phyloP scores from a whole-genome alignment of 2,888 invertebrate genomes.

The Nephrocerus scutellatus region DNA sequence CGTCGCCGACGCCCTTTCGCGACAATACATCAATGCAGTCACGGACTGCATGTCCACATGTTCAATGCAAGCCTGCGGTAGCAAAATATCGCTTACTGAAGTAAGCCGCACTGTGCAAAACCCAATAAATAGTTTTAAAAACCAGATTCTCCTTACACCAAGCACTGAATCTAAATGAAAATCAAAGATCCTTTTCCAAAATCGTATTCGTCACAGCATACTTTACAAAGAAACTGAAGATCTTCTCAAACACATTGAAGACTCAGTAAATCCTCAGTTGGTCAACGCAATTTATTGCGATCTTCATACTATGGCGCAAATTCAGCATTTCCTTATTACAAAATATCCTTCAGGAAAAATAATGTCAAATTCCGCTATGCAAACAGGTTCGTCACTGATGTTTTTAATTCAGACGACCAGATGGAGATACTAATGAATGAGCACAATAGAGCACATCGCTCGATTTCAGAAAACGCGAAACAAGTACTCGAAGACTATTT shows the following conservation, averaged over 20 bases:
- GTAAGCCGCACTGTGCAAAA: slow-evolving; percentile 1
- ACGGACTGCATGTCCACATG: no score
- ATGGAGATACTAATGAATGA: slow-evolving; percentile 4
- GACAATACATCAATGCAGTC: slow-evolving; percentile 8
- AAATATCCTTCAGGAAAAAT: no score
- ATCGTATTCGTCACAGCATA: slow-evolving; percentile 4
- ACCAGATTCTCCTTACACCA: slow-evolving; percentile 2
- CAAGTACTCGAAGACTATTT: no score
- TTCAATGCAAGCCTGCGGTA: neutral
- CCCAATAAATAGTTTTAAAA: slow-evolving; percentile 8
- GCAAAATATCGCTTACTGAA: slow-evolving; percentile 2
- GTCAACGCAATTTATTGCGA: no score
- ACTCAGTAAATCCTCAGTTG: slow-evolving; percentile 4
- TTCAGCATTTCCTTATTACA: no score
- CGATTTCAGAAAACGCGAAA: slow-evolving; percentile 7
- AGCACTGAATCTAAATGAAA: neutral
- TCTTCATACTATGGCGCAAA: no score
- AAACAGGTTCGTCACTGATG: slow-evolving; percentile 5
- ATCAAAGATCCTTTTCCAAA: slow-evolving; percentile 7
- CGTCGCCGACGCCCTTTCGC: slow-evolving; percentile 3
- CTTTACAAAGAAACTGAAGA: slow-evolving; percentile 1
- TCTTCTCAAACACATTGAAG: slow-evolving; percentile 2
- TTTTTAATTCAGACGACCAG: slow-evolving; percentile 8
- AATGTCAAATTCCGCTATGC: slow-evolving; percentile 8
- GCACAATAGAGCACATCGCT: slow-evolving; percentile 12